Conservation (phyloP, 2,797 vertebrate species). For the Lutjanus campechanus region DNA sequence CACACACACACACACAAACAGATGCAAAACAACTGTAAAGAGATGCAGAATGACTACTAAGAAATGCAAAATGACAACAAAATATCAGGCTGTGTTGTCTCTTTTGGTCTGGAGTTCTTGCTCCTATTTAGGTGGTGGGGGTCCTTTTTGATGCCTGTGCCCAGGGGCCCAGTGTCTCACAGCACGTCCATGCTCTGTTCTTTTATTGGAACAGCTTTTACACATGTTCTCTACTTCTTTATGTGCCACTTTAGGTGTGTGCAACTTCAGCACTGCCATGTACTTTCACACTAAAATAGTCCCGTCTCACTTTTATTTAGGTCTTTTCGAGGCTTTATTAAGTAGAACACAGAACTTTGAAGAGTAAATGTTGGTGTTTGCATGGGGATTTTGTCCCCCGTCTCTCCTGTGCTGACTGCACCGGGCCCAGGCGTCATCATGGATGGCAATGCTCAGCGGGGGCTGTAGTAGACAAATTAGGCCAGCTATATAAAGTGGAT, state of each 20-base stretch:
- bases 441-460: conserved; percentile 67
- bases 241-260: neutral
- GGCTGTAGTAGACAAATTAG: conserved; percentile 74
- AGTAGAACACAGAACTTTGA: conserved; percentile 62
- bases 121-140: neutral
- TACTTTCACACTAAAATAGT: conserved; percentile 18
- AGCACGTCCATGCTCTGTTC: neutral
- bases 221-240: neutral
- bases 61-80: neutral
- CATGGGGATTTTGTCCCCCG: conserved; percentile 39
- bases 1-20: too few species aligned
- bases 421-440: conserved; percentile 51
- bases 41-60: neutral
- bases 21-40: neutral
- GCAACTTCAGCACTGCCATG: neutral
- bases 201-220: neutral
- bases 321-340: conserved; percentile 44
- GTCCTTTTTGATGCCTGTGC: neutral
- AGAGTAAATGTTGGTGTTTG: conserved; percentile 58
- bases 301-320: conserved; percentile 32
- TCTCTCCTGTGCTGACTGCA: conserved; percentile 33
- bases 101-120: neutral
- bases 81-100: neutral
- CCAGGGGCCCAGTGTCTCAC: neutral
- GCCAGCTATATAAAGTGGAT: conserved; percentile 81